A percentile compares a stretch with the other conserved stretches of the same genome.
These are phyloP conservation scores for Poecilia gillii DNA, from an alignment of 2,797 vertebrate species.

Conservation along the genomic window DNA sequence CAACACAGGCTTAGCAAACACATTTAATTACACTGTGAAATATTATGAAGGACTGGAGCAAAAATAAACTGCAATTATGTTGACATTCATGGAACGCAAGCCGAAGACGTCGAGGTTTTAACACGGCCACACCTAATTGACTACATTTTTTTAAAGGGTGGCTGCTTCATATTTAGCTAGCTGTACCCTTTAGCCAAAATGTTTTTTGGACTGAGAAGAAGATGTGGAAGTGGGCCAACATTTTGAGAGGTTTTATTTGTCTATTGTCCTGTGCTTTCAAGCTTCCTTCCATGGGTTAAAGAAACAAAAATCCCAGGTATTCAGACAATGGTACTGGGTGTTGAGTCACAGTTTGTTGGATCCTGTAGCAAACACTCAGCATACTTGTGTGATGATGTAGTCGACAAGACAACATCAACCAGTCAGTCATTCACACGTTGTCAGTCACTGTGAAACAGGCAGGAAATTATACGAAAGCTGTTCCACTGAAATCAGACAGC, in stretches of 20 bases:
- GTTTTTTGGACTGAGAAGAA: background rate
- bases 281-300: constrained; percentile 53
- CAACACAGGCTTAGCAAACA: constrained; percentile 11
- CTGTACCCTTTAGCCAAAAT: background rate
- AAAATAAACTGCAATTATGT: constrained; percentile 27
- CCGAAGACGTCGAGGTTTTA: constrained; percentile 13
- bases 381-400: constrained; percentile 66
- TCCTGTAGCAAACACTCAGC: constrained; percentile 50
- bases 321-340: constrained; percentile 52
- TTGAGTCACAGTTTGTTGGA: constrained; percentile 66
- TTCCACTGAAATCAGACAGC: background rate
- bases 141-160: constrained; percentile 22
- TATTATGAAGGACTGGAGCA: constrained; percentile 18
- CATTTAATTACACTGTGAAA: constrained; percentile 18
- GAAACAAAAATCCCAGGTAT: constrained; percentile 47
- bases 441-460: constrained; percentile 34
- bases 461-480: constrained; percentile 18
- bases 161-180: constrained; percentile 19
- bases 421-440: constrained; percentile 32
- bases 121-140: constrained; percentile 14
- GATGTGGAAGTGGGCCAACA: constrained; percentile 2
- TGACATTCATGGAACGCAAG: constrained; percentile 41
- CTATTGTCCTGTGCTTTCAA: background rate
- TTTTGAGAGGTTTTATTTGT: constrained; percentile 18
- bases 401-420: constrained; percentile 10